Evolutionary conservation across 2,113 vertebrate species (phyloP).

Genomic region (Chaetodon trifascialis): DNA sequence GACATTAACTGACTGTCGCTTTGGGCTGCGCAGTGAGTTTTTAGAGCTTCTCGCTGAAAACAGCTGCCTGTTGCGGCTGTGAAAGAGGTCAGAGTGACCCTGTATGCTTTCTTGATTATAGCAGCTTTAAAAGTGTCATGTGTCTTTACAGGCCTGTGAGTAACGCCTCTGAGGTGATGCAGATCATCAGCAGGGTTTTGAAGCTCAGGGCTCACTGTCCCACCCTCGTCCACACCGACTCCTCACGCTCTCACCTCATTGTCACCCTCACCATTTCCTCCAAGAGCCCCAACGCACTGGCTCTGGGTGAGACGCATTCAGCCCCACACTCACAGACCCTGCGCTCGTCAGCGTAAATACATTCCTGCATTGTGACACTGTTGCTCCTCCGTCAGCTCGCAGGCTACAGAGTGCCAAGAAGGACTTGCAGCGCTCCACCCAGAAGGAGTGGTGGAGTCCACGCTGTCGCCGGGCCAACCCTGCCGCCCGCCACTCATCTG

Average conservation of each 20-base stretch:
- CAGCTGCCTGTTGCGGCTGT: background rate
- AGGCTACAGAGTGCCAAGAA: constrained; percentile 74
- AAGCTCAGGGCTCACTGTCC: constrained; percentile 83
- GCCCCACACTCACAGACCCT: background rate
- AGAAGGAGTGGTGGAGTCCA: constrained; percentile 81
- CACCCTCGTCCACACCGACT: constrained; percentile 87
- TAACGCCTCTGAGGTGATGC: constrained; percentile 82
- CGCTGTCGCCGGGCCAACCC: constrained; percentile 76
- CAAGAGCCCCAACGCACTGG: constrained; percentile 69
- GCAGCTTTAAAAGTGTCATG: background rate
- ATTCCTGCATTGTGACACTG: background rate
- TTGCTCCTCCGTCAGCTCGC: constrained; percentile 50
- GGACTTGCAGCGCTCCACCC: constrained; percentile 59
- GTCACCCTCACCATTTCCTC: constrained; percentile 84
- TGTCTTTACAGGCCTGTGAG: constrained; percentile 78
- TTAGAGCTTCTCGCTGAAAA: too few relatives aligned
- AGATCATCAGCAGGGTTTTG: constrained; percentile 78
- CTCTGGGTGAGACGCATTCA: constrained; percentile 76
- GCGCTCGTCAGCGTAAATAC: background rate
- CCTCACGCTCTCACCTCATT: constrained; percentile 90
- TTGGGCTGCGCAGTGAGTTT: background rate
- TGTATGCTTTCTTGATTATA: background rate
- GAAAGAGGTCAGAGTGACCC: background rate
- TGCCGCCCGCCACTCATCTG: constrained; percentile 28
- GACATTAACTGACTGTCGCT: too few relatives aligned